phyloP scores from a whole-genome alignment of 1,140 invertebrate genomes.

The Drosophila sechellia region DNA sequence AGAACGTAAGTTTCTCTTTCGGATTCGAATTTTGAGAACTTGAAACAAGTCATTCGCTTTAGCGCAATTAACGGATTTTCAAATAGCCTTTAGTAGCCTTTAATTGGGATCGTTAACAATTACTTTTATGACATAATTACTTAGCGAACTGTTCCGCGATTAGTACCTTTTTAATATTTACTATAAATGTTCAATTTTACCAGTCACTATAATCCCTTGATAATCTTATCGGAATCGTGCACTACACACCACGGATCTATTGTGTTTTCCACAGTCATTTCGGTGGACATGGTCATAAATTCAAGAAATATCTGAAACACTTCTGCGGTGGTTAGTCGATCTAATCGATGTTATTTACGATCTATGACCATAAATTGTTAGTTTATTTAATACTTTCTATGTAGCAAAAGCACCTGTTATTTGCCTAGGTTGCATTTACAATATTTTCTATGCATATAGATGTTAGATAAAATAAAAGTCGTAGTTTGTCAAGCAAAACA shows the following conservation, averaged over 20 bases:
- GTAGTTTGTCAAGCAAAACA: neutral
- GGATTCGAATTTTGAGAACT: slow-evolving; percentile 9
- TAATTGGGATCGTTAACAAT: slow-evolving; percentile 25
- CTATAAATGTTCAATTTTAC: slow-evolving; percentile 13
- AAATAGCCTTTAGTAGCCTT: slow-evolving; percentile 16
- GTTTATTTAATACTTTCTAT: neutral
- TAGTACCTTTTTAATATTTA: slow-evolving; percentile 6
- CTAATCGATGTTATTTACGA: slow-evolving; percentile 52
- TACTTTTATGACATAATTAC: slow-evolving; percentile 32
- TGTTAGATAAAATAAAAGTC: neutral
- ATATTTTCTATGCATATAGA: neutral
- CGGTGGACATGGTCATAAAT: slow-evolving; percentile 34
- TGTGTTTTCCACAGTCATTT: slow-evolving; percentile 40
- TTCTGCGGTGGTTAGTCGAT: slow-evolving; percentile 7
- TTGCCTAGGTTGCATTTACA: neutral
- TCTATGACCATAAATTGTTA: slow-evolving; percentile 10
- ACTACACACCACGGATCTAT: slow-evolving; percentile 13
- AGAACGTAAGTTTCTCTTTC: slow-evolving; percentile 35
- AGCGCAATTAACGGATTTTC: slow-evolving; percentile 24
- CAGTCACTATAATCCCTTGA: slow-evolving; percentile 26
- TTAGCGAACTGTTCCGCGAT: slow-evolving; percentile 17
- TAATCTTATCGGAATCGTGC: slow-evolving; percentile 43
- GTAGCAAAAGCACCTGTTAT: neutral
- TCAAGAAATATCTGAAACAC: slow-evolving; percentile 23
- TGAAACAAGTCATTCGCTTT: slow-evolving; percentile 15